phyloP scores from a whole-genome alignment of 2,797 vertebrate genomes.

The Echiichthys vipera region DNA sequence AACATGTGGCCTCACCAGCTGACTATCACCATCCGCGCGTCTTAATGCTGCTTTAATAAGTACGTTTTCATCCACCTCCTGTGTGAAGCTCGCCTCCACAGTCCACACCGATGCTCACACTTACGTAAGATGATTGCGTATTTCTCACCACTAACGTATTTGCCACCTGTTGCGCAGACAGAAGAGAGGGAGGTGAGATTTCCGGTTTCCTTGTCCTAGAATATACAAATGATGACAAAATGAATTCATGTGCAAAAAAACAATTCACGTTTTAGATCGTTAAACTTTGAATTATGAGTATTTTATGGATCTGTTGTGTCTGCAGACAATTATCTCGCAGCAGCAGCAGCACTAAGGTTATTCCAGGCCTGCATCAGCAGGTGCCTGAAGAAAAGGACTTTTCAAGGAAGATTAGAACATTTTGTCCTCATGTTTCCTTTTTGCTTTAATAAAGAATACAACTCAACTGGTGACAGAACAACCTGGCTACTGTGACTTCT shows the following conservation, averaged over 20 bases:
- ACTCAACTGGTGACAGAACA: not conserved
- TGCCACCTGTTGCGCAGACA: slow-evolving; percentile 78
- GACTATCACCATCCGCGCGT: not conserved
- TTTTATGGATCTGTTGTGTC: not conserved
- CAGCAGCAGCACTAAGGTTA: not conserved
- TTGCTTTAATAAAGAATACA: not conserved
- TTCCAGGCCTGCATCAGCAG: slow-evolving; percentile 24
- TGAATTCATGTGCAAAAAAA: not conserved
- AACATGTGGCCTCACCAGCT: not conserved
- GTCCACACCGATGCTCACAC: slow-evolving; percentile 49
- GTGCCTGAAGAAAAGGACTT: slow-evolving; percentile 16
- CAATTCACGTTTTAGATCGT: too few relatives aligned
- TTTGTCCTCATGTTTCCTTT: slow-evolving; percentile 38
- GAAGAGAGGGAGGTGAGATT: slow-evolving; percentile 42
- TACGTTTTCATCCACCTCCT: slow-evolving; percentile 33
- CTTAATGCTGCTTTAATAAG: slow-evolving; percentile 4
- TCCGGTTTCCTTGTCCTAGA: slow-evolving; percentile 63
- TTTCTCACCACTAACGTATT: slow-evolving; percentile 64
- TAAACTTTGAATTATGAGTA: not conserved
- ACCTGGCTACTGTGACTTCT: not conserved
- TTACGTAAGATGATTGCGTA: slow-evolving; percentile 83
- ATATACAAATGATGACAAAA: slow-evolving; percentile 55
- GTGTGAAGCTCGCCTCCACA: slow-evolving; percentile 53
- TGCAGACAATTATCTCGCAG: not conserved
- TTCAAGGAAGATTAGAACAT: slow-evolving; percentile 43